Percentiles rank a stretch among this genome's conserved stretches.
Evolutionary conservation across 2,113 vertebrate genomes (phyloP).

Genomic region (Centropristis striata): DNA sequence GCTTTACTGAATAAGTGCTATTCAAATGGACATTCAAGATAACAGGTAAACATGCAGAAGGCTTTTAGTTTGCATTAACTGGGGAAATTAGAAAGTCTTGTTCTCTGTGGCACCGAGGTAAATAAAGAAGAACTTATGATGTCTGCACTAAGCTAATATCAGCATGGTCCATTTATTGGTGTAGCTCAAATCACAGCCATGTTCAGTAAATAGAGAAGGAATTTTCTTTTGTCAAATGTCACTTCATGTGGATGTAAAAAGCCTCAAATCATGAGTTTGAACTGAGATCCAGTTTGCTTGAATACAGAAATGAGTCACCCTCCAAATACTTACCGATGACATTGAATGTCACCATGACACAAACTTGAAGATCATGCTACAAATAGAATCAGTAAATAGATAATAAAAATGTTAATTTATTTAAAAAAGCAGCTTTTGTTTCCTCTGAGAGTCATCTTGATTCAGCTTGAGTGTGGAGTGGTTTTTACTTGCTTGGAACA

Average conservation of each 20-base stretch:
- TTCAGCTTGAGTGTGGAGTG: slow-evolving; percentile 14
- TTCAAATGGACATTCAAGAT: no score
- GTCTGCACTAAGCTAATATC: not conserved
- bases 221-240: not conserved
- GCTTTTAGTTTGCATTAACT: not conserved
- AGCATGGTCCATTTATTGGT: no score
- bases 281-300: not conserved
- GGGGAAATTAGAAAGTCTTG: not conserved
- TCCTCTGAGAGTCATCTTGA: slow-evolving; percentile 21
- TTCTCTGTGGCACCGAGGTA: not conserved
- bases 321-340: not conserved
- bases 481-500: slow-evolving; percentile 6
- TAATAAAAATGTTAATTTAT: not conserved
- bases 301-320: not conserved
- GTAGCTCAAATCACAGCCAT: not conserved
- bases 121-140: not conserved
- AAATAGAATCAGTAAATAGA: not conserved
- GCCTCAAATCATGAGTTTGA: not conserved
- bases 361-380: not conserved
- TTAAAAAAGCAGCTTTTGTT: not conserved
- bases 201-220: not conserved
- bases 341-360: not conserved
- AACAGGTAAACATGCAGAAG: not conserved
- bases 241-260: not conserved
- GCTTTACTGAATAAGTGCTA: no score